phyloP scores from a whole-genome alignment of 2,888 invertebrate species.

The Pollenia griseotomentosa region DNA sequence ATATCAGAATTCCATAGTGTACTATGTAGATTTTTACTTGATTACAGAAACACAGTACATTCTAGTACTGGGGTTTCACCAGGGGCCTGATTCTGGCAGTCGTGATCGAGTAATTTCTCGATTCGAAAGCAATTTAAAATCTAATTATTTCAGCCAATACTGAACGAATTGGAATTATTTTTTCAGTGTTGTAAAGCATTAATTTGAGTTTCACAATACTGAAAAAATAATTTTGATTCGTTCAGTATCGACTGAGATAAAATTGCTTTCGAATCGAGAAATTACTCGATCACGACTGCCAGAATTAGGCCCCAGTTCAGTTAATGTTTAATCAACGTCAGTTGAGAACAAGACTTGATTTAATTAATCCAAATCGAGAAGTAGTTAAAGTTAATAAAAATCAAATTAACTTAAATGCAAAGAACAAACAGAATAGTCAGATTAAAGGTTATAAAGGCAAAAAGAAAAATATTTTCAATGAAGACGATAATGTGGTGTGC shows the following conservation, averaged over 20 bases:
- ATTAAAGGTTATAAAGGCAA: conserved; percentile 39
- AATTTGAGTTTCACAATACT: too few relatives aligned
- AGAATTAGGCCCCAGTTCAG: too few relatives aligned
- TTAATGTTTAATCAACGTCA: conserved; percentile 40
- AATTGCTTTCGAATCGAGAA: too few relatives aligned
- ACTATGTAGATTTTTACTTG: conserved; percentile 69
- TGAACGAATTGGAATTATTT: too few relatives aligned
- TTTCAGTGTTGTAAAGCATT: too few relatives aligned
- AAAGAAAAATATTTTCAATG: conserved; percentile 25
- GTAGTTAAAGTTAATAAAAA: background rate
- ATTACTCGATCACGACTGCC: too few relatives aligned
- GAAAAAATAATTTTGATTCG: too few relatives aligned
- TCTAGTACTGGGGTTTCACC: conserved; percentile 60
- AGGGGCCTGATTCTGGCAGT: too few relatives aligned
- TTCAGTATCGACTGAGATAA: too few relatives aligned
- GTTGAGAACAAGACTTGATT: conserved; percentile 43
- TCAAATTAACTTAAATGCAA: conserved; percentile 27
- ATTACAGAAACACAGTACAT: conserved; percentile 68
- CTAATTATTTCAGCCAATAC: too few relatives aligned
- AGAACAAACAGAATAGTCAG: conserved; percentile 45
- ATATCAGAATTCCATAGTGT: conserved; percentile 58
- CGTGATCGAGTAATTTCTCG: too few relatives aligned
- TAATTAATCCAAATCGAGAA: conserved; percentile 46
- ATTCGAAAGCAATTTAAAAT: too few relatives aligned
- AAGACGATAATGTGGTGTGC: conserved; percentile 39